Conservation (phyloP, 2,113 vertebrate species). For the Pedetes capensis region DNA sequence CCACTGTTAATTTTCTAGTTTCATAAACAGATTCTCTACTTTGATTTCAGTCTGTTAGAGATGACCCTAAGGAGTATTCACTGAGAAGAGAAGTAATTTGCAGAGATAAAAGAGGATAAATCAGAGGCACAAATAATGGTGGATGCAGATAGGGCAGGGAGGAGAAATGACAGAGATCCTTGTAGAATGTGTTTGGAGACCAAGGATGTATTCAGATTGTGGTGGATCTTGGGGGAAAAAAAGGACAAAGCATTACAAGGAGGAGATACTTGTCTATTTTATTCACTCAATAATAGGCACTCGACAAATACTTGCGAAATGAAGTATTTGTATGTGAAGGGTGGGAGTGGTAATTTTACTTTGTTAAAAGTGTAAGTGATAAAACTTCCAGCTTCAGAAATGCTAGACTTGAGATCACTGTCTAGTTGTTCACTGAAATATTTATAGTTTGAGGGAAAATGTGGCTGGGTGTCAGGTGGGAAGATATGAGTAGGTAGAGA, state of each 20-base stretch:
- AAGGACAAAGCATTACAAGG: not conserved
- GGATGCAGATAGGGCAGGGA: not conserved
- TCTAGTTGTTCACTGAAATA: not conserved
- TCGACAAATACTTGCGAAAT: not conserved
- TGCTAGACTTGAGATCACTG: not conserved
- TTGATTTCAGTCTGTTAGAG: not conserved
- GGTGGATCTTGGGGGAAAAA: not conserved
- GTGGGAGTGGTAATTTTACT: not conserved
- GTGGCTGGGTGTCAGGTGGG: no score
- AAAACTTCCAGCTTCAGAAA: not conserved
- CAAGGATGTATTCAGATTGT: not conserved
- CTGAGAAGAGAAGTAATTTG: not conserved
- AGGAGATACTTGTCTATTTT: not conserved
- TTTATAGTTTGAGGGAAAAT: no score
- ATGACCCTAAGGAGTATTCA: not conserved
- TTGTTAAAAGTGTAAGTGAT: not conserved
- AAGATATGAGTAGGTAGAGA: not conserved
- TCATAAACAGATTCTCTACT: not conserved
- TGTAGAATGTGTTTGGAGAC: not conserved
- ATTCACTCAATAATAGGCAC: not conserved
- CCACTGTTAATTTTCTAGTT: not conserved
- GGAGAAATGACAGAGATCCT: not conserved
- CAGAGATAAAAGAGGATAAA: not conserved
- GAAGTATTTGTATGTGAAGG: not conserved
- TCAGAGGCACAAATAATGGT: not conserved